These are phyloP conservation scores for Rhabdophis nuchalis DNA, from an alignment of 2,797 vertebrate species.

Conservation along the genomic window DNA sequence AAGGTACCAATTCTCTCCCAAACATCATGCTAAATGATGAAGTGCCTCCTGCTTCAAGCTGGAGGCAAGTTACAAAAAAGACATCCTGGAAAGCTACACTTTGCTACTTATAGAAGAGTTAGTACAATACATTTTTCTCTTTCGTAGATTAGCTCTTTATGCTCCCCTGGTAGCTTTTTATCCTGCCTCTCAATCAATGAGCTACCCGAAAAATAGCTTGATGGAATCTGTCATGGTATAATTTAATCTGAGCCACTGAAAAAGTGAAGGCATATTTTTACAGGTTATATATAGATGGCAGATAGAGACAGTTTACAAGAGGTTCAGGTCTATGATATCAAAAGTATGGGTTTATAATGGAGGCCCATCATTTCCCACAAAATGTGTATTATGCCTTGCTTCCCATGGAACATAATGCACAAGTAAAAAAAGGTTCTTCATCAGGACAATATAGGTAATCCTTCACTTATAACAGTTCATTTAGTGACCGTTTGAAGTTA, in stretches of 20 bases:
- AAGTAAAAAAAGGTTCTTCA: neutral
- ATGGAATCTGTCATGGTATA: constrained; percentile 35
- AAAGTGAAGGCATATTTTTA: constrained; percentile 13
- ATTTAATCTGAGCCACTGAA: constrained; percentile 36
- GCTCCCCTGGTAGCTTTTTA: constrained; percentile 10
- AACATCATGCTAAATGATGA: constrained; percentile 66
- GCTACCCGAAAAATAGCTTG: constrained; percentile 32
- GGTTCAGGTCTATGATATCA: neutral
- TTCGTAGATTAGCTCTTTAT: constrained; percentile 31
- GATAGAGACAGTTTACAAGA: neutral
- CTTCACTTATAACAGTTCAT: neutral
- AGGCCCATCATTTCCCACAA: neutral
- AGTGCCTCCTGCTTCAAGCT: constrained; percentile 46
- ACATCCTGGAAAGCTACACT: constrained; percentile 36
- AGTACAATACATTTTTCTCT: constrained; percentile 45
- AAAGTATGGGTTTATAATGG: neutral
- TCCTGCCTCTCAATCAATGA: constrained; percentile 12
- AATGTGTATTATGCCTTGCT: neutral
- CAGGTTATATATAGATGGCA: neutral
- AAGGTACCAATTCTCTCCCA: constrained; percentile 45
- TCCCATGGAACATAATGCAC: neutral
- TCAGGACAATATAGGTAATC: neutral
- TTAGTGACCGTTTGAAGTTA: neutral
- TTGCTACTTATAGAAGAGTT: constrained; percentile 11
- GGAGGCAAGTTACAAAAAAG: constrained; percentile 43